phyloP scores from a whole-genome alignment of 2,113 vertebrate species.

The Carettochelys insculpta region DNA sequence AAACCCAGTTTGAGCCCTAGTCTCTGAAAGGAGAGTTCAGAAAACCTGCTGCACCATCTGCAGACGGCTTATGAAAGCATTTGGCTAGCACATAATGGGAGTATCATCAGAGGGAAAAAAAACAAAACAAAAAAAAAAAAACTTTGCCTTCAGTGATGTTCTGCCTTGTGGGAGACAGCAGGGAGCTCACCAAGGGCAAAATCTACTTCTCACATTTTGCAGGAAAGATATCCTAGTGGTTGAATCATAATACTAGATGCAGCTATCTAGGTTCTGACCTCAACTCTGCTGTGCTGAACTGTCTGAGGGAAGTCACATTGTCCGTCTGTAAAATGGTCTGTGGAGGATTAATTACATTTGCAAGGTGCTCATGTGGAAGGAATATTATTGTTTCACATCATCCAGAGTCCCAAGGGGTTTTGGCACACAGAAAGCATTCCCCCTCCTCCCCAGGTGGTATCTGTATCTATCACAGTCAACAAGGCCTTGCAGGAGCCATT shows the following conservation, averaged over 20 bases:
- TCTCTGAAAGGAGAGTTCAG: background rate
- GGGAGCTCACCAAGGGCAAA: background rate
- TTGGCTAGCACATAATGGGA: background rate
- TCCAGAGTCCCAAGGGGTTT: conserved; percentile 9
- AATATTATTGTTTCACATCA: conserved; percentile 53
- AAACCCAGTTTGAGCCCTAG: background rate
- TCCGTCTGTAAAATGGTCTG: background rate
- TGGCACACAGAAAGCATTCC: background rate
- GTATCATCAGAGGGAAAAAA: background rate
- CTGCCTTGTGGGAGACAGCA: background rate
- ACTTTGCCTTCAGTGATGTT: background rate
- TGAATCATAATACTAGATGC: background rate
- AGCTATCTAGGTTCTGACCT: background rate
- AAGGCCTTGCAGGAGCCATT: background rate
- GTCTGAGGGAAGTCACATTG: conserved; percentile 16
- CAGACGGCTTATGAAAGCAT: background rate
- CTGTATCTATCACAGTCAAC: background rate
- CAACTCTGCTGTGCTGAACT: background rate
- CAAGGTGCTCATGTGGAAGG: conserved; percentile 42
- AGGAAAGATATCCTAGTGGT: background rate
- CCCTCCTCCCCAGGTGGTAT: background rate
- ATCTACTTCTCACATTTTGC: rapidly evolving
- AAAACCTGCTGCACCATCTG: background rate
- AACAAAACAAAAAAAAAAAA: too few relatives aligned
- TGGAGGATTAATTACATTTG: conserved; percentile 39